These are phyloP conservation scores for Lerista edwardsae DNA, from an alignment of 2,797 vertebrate species.

Conservation along the genomic window DNA sequence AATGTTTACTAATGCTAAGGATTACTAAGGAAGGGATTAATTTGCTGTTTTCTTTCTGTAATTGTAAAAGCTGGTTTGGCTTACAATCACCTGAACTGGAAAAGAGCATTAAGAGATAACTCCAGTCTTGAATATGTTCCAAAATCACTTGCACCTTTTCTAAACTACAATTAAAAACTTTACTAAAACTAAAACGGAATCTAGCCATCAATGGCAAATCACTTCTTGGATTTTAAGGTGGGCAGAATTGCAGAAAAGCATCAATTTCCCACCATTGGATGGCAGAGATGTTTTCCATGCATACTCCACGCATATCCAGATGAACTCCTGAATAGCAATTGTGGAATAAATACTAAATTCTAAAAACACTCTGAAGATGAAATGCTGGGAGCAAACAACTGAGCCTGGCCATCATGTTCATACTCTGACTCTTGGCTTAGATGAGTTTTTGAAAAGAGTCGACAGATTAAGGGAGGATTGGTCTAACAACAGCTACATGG, in stretches of 20 bases:
- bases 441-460: background rate
- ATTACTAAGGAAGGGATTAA: background rate
- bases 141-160: background rate
- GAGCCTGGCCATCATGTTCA: background rate
- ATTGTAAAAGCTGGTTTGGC: background rate
- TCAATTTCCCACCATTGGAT: background rate
- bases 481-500: background rate
- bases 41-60: conserved; percentile 1
- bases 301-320: background rate
- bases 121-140: background rate
- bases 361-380: background rate
- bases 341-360: background rate
- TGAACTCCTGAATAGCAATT: background rate
- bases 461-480: too few relatives aligned
- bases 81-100: conserved; percentile 6
- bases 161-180: too few relatives aligned
- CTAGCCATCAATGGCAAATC: background rate
- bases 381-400: background rate
- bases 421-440: background rate
- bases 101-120: conserved; percentile 1
- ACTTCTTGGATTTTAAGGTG: background rate
- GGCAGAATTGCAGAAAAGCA: too few relatives aligned
- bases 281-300: too few relatives aligned
- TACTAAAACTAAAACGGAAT: background rate
- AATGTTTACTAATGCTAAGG: too few relatives aligned